Evolutionary conservation across 2,797 vertebrate species (phyloP), one percentile per base, ranked within the genome.

Genomic region (Sphaeramia orbicularis): DNA sequence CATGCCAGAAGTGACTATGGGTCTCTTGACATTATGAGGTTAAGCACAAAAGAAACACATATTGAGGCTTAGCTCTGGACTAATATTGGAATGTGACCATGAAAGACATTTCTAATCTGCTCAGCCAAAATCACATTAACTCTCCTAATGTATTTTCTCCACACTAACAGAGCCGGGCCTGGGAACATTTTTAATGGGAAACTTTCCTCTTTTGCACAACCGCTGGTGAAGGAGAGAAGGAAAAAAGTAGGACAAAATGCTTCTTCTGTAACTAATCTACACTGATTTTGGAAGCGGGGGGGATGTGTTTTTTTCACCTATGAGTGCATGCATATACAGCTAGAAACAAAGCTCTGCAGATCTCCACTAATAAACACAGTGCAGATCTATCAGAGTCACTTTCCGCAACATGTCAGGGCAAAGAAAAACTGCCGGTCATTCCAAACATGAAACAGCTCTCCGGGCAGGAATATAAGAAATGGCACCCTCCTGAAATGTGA

Each of bases 101-200:
- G 92, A 93, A 92, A 93, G 92, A 94, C 90, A 85, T 91, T 93
- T 93, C 83, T 94, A 94, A 94, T 93, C 93, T 93, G 86, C 90
- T 92, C 90, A 88, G 78, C 77, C 81, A 83, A 93, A 94, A 94
- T 94, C 92, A 93, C 91, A 94, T 93, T 93, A 93, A 89, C 90
- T 91, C 74, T 51, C 78, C 71, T 85, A 89, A 89, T 92, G 86
- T 90, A 90, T 90, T 93, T 93, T 85, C 72, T 78, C 83, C 86
- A 86, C 87, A 89, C 85, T 72, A 83, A 90, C 80, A 78, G 71
- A 80, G 80, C 74, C 40, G 47, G 51, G 78, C 84, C 77, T 83
- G 84, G 76, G 81, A 86, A 90, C 59, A 84, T 77, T 86, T 92
- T 89, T 87, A 91, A 91, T 88, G 74, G 74, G 80, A 87, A 89